Base-by-base conservation (phyloP, 2,888 invertebrate genomes). In the Melanotus villosus region DNA sequence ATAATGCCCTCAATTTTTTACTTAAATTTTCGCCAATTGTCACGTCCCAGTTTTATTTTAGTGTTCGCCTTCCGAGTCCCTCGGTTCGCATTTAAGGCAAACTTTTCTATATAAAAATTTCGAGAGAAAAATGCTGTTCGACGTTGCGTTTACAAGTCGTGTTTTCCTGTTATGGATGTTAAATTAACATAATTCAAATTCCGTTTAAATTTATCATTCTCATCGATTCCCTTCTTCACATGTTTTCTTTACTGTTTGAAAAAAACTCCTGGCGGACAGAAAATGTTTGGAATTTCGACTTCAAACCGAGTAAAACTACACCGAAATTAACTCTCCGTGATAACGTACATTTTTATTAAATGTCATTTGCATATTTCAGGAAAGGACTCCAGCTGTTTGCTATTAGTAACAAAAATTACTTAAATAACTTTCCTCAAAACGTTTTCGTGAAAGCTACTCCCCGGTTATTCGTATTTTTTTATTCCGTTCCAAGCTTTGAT, bases 21-120 rank as follows among this genome's bases (percentile, higher is more conserved):
- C 59, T 54, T 32, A 41, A 65, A 70, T 70, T 68, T 68, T 62
- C 56, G 67, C 69, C 73, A 71, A 73, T 73, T 73, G 71, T 65
- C 64, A 66, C 58, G 65, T 54, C 32, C 30, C 36, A 10, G 32
- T 32, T 54, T 54, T 32, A 19, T 54, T 10, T 54, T 45, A 10
- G 32, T 23, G 10, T 30, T 18, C 12, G 10, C 16, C n/a, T 26
- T 50, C 9, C 16, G 30, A 26, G 6, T 30, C 26, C 50, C 30
- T 30, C 9, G 50, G 14, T 14, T 3, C 23, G 21, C 47, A 23
- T 47, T 50, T 50, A n/a, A n/a, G n/a, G n/a, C n/a, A n/a, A n/a
- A n/a, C n/a, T n/a, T n/a, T n/a, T n/a, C n/a, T n/a, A n/a, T n/a
- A n/a, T n/a, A n/a, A n/a, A n/a, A n/a, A n/a, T n/a, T n/a, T n/a